These are phyloP conservation scores for Hyposmocoma kahamanoa DNA, from an alignment of 1,140 invertebrate species.

Conservation along the genomic window DNA sequence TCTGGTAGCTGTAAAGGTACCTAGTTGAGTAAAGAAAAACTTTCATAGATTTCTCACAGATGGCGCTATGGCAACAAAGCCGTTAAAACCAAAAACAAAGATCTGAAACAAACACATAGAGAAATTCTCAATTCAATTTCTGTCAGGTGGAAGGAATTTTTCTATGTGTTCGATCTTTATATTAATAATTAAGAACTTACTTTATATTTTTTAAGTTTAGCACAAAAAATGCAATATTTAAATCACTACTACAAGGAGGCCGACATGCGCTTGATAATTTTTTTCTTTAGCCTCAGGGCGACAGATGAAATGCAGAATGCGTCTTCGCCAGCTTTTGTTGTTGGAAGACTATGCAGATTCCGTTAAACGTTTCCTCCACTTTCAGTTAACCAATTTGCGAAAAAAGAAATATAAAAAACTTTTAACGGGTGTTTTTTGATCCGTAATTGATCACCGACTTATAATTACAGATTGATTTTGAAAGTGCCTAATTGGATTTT, in stretches of 20 bases:
- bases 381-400: conserved; percentile 34
- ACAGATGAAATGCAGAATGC: conserved; percentile 52
- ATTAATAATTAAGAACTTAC: not conserved
- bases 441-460: too few species aligned
- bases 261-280: conserved; percentile 22
- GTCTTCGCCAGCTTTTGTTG: conserved; percentile 42
- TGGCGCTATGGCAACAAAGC: too few species aligned
- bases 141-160: not conserved
- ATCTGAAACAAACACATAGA: too few species aligned
- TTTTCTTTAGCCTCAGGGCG: conserved; percentile 18
- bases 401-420: conserved; percentile 25
- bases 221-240: not conserved
- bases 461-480: too few species aligned
- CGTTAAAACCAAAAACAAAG: too few species aligned
- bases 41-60: too few species aligned
- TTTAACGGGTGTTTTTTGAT: not conserved
- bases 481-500: too few species aligned
- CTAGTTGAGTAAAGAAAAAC: too few species aligned
- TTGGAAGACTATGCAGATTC: conserved; percentile 51
- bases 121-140: not conserved
- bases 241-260: not conserved
- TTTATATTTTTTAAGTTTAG: not conserved
- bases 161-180: not conserved
- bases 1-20: too few species aligned
- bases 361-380: conserved; percentile 42